Conservation (phyloP, 2,113 vertebrate species). For the Hiodon alosoides region DNA sequence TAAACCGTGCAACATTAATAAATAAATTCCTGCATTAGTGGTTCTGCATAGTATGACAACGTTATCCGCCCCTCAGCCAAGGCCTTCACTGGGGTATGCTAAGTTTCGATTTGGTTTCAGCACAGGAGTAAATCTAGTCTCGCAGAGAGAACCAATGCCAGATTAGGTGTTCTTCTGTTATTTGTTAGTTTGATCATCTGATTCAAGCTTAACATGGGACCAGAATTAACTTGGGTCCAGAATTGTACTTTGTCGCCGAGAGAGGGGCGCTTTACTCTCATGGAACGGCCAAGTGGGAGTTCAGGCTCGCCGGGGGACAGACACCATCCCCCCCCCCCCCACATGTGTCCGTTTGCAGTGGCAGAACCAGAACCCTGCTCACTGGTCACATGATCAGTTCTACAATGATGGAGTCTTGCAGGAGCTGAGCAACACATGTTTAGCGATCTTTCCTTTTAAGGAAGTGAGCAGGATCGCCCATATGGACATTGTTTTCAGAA, state of each 20-base stretch:
- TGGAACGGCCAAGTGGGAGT: no score
- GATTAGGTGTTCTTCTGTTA: no score
- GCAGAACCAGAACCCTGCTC: neutral
- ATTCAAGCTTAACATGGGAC: no score
- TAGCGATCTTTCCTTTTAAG: slow-evolving; percentile 2
- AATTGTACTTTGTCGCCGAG: no score
- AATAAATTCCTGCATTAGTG: slow-evolving; percentile 82
- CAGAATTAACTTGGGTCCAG: no score
- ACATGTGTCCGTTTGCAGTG: neutral
- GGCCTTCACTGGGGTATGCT: slow-evolving; percentile 34
- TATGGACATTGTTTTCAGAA: neutral
- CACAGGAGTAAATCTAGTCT: neutral
- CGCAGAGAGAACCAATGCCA: neutral
- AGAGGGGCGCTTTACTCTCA: no score
- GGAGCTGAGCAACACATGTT: neutral
- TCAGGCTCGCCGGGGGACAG: neutral
- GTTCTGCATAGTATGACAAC: slow-evolving; percentile 77
- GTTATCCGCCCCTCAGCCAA: slow-evolving; percentile 66
- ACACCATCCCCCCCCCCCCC: no score
- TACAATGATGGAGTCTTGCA: neutral
- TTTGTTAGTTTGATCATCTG: no score
- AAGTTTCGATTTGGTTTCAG: neutral
- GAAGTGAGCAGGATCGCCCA: neutral
- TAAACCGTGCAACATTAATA: slow-evolving; percentile 79
- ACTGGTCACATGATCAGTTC: neutral